Conservation (phyloP, 2,113 vertebrate genomes). For the Nymphicus hollandicus region DNA sequence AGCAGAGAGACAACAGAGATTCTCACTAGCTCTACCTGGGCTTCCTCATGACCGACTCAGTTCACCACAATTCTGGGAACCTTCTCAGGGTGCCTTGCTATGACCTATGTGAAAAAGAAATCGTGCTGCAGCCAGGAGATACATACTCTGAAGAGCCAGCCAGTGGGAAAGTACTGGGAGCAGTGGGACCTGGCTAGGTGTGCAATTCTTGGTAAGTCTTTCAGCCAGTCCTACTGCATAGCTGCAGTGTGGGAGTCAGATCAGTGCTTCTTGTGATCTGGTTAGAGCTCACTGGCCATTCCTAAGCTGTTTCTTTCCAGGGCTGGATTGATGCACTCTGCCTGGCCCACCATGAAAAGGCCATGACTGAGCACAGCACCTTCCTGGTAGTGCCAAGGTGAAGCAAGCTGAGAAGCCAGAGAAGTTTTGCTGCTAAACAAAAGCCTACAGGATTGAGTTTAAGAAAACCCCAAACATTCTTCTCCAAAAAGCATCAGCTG, state of each 20-base stretch:
- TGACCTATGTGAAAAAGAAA: neutral
- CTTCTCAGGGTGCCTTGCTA: neutral
- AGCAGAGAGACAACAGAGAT: accelerated
- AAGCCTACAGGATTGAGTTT: neutral
- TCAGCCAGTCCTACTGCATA: neutral
- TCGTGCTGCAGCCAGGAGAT: neutral
- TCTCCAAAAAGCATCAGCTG: neutral
- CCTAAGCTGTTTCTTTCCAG: neutral
- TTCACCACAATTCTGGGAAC: neutral
- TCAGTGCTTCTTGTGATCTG: neutral
- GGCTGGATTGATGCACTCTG: neutral
- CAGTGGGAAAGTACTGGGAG: neutral
- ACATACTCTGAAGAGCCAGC: neutral
- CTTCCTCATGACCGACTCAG: neutral
- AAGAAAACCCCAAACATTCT: neutral
- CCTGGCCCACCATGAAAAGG: neutral
- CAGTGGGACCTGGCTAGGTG: neutral
- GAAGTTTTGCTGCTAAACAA: neutral
- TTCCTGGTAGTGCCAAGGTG: neutral
- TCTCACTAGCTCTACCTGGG: neutral
- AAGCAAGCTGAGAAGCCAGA: neutral
- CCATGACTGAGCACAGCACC: neutral
- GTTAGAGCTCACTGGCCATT: neutral
- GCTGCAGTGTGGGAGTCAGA: neutral
- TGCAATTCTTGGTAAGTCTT: neutral